phyloP scores from a whole-genome alignment of 2,888 invertebrate species.

The Escarpia spicata region DNA sequence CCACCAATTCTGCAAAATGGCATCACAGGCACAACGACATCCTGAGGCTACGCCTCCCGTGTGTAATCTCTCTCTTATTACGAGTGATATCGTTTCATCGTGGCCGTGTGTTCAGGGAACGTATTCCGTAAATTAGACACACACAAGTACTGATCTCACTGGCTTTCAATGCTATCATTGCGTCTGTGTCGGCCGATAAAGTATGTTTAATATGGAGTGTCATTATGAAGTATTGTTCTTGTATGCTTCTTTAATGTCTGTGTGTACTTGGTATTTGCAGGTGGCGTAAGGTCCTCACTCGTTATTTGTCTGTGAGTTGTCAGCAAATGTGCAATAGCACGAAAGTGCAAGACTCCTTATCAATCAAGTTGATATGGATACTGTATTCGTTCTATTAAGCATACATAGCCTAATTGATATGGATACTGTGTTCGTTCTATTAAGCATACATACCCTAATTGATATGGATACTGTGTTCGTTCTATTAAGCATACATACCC shows the following conservation, averaged over 20 bases:
- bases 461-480: too few species aligned
- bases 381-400: too few species aligned
- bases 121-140: not conserved
- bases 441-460: too few species aligned
- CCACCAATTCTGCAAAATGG: not conserved
- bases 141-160: not conserved
- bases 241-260: not conserved
- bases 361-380: not conserved
- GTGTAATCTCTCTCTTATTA: not conserved
- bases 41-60: not conserved
- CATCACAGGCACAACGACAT: not conserved
- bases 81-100: not conserved
- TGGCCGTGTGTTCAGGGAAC: not conserved
- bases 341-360: not conserved
- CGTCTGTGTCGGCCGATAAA: not conserved
- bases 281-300: not conserved
- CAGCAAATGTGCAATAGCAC: not conserved
- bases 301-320: not conserved
- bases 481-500: too few species aligned
- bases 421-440: too few species aligned
- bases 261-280: constrained; percentile 3
- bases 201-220: not conserved
- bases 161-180: not conserved
- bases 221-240: not conserved
- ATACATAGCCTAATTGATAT: too few species aligned